Evolutionary conservation across 2,888 invertebrate genomes (phyloP), one percentile per base, ranked within the genome.

Genomic region (Sceliomorpha sp.): DNA sequence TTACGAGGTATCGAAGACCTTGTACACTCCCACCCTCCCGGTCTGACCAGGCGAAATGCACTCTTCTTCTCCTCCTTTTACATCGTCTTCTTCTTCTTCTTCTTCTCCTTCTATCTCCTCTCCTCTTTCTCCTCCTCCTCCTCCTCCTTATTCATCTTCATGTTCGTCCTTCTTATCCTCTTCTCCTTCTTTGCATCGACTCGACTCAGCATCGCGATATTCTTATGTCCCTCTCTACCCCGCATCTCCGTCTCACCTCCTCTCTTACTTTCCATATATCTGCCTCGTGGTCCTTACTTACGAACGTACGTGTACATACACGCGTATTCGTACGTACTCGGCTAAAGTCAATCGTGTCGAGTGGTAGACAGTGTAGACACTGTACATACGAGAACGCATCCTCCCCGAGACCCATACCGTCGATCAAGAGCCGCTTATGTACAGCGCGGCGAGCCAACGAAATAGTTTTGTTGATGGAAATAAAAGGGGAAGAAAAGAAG

Each of bases 1-100:
- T 87, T 87, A 87, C 85, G 87, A 87, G 86, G 86, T 87, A 87
- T 84, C 86, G 87, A 87, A 86, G 86, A 85, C 87, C 85, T 86
- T 87, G 86, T 86, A 84, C 84, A 83, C 85, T 85, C 86, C 83
- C 83, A 85, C 85, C 84, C 84, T 79, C 76, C n/a, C 1, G 15
- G n/a, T n/a, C n/a, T n/a, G n/a, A n/a, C 81, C 80, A 80, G 79
- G 70, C 81, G 78, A 81, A 84, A 84, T 83, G 81, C 81, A 77
- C 81, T 84, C 80, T 75, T 67, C 60, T 59, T 15, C 56, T 58
- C 13, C 14, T 27, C 36, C 10, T 37, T 10, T 15, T 15, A 12
- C 14, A 32, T 40, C 40, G 12, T 56, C 68, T 58, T 47, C 39
- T 51, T 53, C 26, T 17, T 45, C 27, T 39, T 64, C 39, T 34